Base-by-base conservation (phyloP, 2,113 vertebrate species). In the Struthio camelus region DNA sequence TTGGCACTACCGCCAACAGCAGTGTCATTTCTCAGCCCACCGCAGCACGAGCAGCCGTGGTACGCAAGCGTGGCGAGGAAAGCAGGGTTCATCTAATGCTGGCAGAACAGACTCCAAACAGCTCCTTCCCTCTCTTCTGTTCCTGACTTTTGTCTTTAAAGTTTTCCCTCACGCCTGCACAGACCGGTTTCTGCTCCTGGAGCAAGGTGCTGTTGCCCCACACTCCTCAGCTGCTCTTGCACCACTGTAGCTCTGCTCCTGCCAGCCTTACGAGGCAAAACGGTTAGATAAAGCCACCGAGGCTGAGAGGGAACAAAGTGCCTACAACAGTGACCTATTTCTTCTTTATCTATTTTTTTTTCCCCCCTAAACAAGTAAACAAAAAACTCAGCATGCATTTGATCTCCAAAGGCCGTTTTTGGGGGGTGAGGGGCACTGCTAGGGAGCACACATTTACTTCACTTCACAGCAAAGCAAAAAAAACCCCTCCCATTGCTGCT, bases 181-280 rank as follows among this genome's bases (percentile, higher is more conserved):
- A 78, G 50, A 67, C 11, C 9, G 77, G 20, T 34, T 93, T 85
- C 46, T 70, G 14, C 59, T 88, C 9, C 53, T 85, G 38, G 40
- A 11, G 1, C 13, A 10, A 87, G 30, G 30, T 65, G 28, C 54
- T 30, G 28, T 9, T n/a, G n/a, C 0, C 2, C 19, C 2, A 0
- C 25, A 61, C 48, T 61, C 42, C 30, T 75, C n/a, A 56, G 25
- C 38, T 78, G 78, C n/a, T 70, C 7, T 1, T 1, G 28, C 25
- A 18, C 24, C 32, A 66, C 0, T 0, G 27, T 9, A 78, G 15
- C 48, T 67, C 82, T 22, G 34, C 46, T 48, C 17, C 46, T 19
- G 46, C 18, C 30, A 83, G 61, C 7, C 38, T 56, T 77, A 80
- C 9, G n/a, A 58, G 38, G n/a, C 34, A 92, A 85, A 90, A 66